Conservation (phyloP, 2,797 vertebrate species). For the Yasuhikotakia modesta region DNA sequence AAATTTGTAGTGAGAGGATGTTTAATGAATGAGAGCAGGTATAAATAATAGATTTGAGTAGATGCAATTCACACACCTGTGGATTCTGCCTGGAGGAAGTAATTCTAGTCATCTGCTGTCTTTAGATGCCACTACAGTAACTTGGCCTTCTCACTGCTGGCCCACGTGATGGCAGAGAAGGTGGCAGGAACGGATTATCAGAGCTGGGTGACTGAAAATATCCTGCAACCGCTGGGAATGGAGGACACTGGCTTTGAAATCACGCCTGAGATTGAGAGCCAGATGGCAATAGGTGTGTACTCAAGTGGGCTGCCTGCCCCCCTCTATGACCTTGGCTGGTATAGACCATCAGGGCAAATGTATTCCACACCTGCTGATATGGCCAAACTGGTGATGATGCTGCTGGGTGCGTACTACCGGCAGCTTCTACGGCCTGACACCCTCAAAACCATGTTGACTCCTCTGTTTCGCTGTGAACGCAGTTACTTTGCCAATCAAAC, state of each 20-base stretch:
- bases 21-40: constrained; percentile 31
- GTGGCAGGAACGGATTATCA: constrained; percentile 80
- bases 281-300: constrained; percentile 87
- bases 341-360: constrained; percentile 91
- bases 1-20: constrained; percentile 13
- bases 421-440: constrained; percentile 79
- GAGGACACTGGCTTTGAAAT: constrained; percentile 87
- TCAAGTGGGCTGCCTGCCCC: constrained; percentile 77
- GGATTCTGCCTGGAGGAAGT: constrained; percentile 30
- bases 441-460: constrained; percentile 84
- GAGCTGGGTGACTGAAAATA: constrained; percentile 83
- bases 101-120: constrained; percentile 37
- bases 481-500: constrained; percentile 88
- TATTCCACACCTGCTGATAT: constrained; percentile 88
- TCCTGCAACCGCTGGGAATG: constrained; percentile 84
- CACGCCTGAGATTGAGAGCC: constrained; percentile 67
- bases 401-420: constrained; percentile 77
- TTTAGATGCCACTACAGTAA: constrained; percentile 93
- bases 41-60: constrained; percentile 25
- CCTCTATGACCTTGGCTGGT: constrained; percentile 90
- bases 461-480: constrained; percentile 79
- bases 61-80: constrained; percentile 23
- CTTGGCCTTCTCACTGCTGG: constrained; percentile 88
- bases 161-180: constrained; percentile 80
- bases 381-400: constrained; percentile 84